Evolutionary conservation across 2,888 invertebrate species (phyloP), one percentile per base, ranked within the genome.

Genomic region (Epicampocera succincta): DNA sequence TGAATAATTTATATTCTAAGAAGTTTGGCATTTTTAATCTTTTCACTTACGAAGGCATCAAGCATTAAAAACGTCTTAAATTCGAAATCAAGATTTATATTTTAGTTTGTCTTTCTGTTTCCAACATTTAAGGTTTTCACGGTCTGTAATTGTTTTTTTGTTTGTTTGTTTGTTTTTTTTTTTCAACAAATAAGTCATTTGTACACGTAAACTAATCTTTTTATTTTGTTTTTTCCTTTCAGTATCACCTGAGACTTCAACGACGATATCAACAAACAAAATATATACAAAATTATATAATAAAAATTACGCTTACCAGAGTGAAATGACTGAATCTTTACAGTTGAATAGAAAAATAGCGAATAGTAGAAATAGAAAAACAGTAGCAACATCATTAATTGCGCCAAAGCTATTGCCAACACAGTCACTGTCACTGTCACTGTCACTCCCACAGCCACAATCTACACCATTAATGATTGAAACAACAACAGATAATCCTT

Each of bases 221-320:
- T 25, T 58, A 25, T 25, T 54, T 38, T 52, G 50, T 69, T 38
- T 52, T 58, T 50, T 42, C 0, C 2, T 76, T 77, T 11, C 56
- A 84, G 84, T 90, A 74, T 86, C 87, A 80, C 86, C 88, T 83
- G 86, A 86, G 82, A 87, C 85, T 80, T 84, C 86, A 85, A 85
- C 85, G 84, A 85, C 85, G 81, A 83, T 84, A 81, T 81, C 83
- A 58, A 85, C 84, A 84, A 82, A 83, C 83, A 78, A 82, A 74
- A 83, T 60, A 77, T 80, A 61, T 74, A 82, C 73, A 68, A 79
- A 71, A 80, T 46, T 73, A 50, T 73, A 69, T 33, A 71, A 75
- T 63, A 68, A 81, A 52, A 75, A 76, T 44, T 79, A 78, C 73
- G 68, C 81, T 63, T 73, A 73, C 61, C 72, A 38, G 15, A 79